A percentile compares a stretch with the other conserved stretches of the same genome.
Conservation (phyloP, 2,888 invertebrate genomes). For the Meiosimyza decipiens region DNA sequence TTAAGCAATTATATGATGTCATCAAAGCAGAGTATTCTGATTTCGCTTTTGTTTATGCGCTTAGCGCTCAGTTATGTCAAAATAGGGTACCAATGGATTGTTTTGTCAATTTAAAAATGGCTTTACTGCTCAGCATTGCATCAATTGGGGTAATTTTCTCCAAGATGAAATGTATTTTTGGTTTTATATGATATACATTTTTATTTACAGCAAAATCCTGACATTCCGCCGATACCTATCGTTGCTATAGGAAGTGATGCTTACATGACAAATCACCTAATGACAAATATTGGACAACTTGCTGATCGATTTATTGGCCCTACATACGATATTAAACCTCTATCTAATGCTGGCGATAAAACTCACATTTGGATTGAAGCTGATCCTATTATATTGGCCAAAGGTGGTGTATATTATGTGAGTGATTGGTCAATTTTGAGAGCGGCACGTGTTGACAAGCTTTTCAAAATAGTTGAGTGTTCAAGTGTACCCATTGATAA, state of each 20-base stretch:
- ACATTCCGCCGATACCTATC: slow-evolving; percentile 59
- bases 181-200: neutral
- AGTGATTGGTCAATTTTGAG: slow-evolving; percentile 65
- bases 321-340: slow-evolving; percentile 52
- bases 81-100: slow-evolving; percentile 64
- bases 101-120: slow-evolving; percentile 66
- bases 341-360: slow-evolving; percentile 35
- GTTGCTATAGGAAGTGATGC: slow-evolving; percentile 59
- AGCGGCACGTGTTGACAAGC: slow-evolving; percentile 47
- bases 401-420: slow-evolving; percentile 63
- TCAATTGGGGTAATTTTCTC: slow-evolving; percentile 60
- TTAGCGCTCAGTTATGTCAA: slow-evolving; percentile 65
- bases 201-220: slow-evolving; percentile 46
- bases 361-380: slow-evolving; percentile 59
- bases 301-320: slow-evolving; percentile 61
- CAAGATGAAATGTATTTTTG: neutral
- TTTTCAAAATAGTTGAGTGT: slow-evolving; percentile 57
- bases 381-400: slow-evolving; percentile 61
- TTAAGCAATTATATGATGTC: slow-evolving; percentile 53
- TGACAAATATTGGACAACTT: slow-evolving; percentile 57
- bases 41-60: slow-evolving; percentile 64
- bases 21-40: slow-evolving; percentile 59
- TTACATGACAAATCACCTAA: slow-evolving; percentile 53
- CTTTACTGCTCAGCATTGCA: slow-evolving; percentile 65
- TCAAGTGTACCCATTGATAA: slow-evolving; percentile 52